phyloP scores from a whole-genome alignment of 2,113 vertebrate species.

The Takifugu bimaculatus region DNA sequence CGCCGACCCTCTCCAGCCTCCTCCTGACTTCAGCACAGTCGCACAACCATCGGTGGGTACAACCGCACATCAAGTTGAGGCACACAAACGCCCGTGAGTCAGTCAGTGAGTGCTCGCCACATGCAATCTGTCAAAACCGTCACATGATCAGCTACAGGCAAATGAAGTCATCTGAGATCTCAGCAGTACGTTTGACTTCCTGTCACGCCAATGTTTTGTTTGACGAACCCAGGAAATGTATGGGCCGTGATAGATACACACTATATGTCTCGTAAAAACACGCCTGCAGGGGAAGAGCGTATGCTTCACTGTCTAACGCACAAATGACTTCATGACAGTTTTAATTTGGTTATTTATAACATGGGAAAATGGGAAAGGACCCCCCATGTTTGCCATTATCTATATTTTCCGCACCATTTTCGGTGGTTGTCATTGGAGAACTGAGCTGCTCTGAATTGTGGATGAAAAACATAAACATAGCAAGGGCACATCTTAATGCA shows the following conservation, averaged over 20 bases:
- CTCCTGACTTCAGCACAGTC: conserved; percentile 25
- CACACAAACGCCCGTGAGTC: background rate
- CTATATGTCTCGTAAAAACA: conserved; percentile 20
- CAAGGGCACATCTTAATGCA: no score
- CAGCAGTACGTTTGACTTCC: conserved; percentile 43
- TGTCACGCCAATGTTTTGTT: conserved; percentile 34
- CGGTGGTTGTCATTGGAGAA: no score
- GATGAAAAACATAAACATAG: no score
- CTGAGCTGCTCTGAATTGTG: no score
- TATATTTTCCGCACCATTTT: background rate
- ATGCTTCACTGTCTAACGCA: conserved; percentile 6
- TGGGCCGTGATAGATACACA: conserved; percentile 29
- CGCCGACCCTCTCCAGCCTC: conserved; percentile 30
- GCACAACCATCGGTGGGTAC: conserved; percentile 7
- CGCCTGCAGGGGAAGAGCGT: conserved; percentile 6
- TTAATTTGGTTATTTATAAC: conserved; percentile 15
- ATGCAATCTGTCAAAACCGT: conserved; percentile 14
- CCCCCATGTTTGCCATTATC: background rate
- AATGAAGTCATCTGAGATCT: conserved; percentile 16
- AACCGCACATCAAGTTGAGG: background rate
- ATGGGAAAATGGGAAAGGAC: background rate
- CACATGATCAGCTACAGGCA: conserved; percentile 11
- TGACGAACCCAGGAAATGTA: conserved; percentile 10
- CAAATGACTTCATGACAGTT: conserved; percentile 8
- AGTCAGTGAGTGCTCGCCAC: background rate